These are phyloP conservation scores for Xenopus petersii DNA, from an alignment of 2,797 vertebrate genomes.

Conservation along the genomic window DNA sequence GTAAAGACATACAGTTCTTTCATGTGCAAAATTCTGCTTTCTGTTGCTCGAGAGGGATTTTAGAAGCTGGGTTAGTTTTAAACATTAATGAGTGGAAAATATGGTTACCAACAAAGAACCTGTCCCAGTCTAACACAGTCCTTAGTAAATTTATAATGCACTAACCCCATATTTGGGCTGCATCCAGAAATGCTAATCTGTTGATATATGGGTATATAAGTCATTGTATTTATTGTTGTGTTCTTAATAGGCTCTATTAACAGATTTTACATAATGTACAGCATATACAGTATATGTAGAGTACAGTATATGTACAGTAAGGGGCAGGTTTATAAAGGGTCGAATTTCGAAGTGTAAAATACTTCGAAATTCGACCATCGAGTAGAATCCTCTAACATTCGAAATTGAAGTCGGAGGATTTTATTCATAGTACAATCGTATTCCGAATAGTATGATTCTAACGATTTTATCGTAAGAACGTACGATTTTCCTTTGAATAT, in stretches of 20 bases:
- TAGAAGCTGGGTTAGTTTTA: constrained; percentile 35
- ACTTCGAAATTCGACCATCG: no score
- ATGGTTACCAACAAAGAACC: constrained; percentile 37
- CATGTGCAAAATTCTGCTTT: constrained; percentile 38
- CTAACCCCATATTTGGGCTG: constrained; percentile 14
- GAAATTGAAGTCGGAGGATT: no score
- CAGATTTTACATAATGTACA: no score
- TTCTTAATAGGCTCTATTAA: constrained; percentile 4
- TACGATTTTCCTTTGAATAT: no score
- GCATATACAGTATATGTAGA: no score
- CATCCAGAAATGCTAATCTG: constrained; percentile 32
- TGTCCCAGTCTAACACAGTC: constrained; percentile 29
- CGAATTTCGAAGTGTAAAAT: no score
- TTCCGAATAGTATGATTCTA: no score
- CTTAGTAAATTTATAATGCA: constrained; percentile 21
- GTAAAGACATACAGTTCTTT: constrained; percentile 41
- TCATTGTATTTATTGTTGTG: constrained; percentile 32
- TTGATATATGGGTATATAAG: neutral
- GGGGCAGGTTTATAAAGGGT: no score
- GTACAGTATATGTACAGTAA: no score
- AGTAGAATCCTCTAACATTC: no score
- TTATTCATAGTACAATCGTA: no score
- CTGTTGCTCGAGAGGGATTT: constrained; percentile 44
- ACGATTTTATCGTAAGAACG: no score
- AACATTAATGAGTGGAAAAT: constrained; percentile 46